Percentiles rank a stretch among this genome's conserved stretches.
phyloP scores from a whole-genome alignment of 2,797 vertebrate species.

The Numenius phaeopus region DNA sequence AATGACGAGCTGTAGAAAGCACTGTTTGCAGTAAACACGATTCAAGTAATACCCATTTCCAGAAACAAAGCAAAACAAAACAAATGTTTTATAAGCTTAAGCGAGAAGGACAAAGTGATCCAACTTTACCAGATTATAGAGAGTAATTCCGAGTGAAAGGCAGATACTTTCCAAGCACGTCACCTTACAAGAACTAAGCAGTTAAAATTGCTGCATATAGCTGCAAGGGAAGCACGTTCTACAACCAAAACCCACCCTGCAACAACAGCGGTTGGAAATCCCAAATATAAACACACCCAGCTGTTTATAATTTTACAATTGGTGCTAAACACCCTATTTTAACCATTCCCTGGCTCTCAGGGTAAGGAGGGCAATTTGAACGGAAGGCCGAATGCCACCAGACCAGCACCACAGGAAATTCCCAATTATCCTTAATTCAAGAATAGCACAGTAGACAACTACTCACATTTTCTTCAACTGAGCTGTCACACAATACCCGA shows the following conservation, averaged over 20 bases:
- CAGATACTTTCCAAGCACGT: background rate
- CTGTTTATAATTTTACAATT: background rate
- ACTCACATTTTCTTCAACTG: slow-evolving; percentile 54
- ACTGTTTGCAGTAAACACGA: rapidly evolving
- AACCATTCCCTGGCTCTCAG: rapidly evolving
- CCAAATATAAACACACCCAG: background rate
- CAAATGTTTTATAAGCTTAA: background rate
- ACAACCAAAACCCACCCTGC: background rate
- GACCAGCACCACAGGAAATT: slow-evolving; percentile 56
- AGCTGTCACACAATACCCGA: background rate
- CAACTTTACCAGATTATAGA: background rate
- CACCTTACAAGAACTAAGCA: background rate
- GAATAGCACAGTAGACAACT: slow-evolving; percentile 38
- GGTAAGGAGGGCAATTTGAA: background rate
- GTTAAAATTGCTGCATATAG: background rate
- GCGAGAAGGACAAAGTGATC: background rate
- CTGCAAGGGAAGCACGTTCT: background rate
- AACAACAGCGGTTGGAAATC: background rate
- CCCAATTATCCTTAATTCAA: slow-evolving; percentile 35
- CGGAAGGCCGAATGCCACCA: background rate
- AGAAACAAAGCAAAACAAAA: background rate
- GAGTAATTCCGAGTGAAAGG: rapidly evolving
- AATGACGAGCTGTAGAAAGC: background rate
- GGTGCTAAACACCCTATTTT: background rate
- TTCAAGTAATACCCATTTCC: background rate